Evolutionary conservation across 1,140 invertebrate species (phyloP).

Genomic region (Sycophila sp.): DNA sequence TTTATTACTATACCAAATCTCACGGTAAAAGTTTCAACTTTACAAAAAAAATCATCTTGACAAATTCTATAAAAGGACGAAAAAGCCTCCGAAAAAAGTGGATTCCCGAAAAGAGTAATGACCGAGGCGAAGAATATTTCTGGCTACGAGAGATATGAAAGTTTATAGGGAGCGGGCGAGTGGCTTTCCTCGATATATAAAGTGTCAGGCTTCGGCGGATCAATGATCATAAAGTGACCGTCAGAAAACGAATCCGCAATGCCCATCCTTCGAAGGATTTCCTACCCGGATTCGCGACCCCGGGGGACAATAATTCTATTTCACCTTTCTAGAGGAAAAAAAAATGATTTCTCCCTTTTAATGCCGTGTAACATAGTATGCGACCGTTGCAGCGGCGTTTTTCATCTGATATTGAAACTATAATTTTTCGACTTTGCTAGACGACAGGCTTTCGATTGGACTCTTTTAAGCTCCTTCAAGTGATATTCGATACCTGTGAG

Average conservation of each 20-base stretch:
- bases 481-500: no score
- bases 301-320: conserved; percentile 34
- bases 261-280: conserved; percentile 15
- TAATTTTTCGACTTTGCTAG: conserved; percentile 1
- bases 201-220: conserved; percentile 6
- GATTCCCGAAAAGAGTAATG: not conserved
- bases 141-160: not conserved
- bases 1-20: no score
- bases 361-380: not conserved
- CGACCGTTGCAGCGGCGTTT: not conserved
- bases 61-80: no score
- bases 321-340: not conserved
- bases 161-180: not conserved
- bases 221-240: conserved; percentile 30
- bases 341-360: not conserved
- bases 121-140: not conserved
- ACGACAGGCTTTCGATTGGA: not conserved
- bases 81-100: no score
- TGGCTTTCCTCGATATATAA: conserved; percentile 24
- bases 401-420: conserved; percentile 2
- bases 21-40: no score
- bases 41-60: no score
- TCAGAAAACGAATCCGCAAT: no score
- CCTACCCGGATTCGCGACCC: no score
- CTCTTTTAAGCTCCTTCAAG: no score